Evolutionary conservation across 2,888 invertebrate species (phyloP).

Genomic region (Scaptomyza tumidula): DNA sequence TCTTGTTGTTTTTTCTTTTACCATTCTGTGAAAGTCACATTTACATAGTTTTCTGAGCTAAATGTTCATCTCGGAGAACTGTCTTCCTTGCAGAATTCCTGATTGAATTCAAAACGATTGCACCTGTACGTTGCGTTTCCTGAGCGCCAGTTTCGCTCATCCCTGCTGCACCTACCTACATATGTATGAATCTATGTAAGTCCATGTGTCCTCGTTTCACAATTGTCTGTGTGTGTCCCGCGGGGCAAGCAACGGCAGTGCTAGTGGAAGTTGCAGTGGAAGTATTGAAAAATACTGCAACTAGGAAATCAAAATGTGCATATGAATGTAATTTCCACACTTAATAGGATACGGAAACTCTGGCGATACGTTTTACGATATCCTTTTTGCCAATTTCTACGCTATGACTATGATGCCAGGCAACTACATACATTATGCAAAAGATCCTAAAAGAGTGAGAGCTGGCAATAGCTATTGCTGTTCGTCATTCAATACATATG

Average conservation of each 20-base stretch:
- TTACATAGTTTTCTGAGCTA: constrained; percentile 4
- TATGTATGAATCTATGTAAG: background rate
- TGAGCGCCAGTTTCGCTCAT: constrained; percentile 18
- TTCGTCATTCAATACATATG: constrained; percentile 63
- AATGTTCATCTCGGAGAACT: constrained; percentile 9
- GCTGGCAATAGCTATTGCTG: constrained; percentile 14
- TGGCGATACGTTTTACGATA: constrained; percentile 75
- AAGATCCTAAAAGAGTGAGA: constrained; percentile 1
- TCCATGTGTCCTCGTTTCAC: constrained; percentile 23
- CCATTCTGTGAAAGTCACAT: background rate
- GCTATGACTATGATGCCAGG: constrained; percentile 55
- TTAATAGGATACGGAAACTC: constrained; percentile 77
- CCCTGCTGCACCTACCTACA: constrained; percentile 4
- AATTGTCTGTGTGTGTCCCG: constrained; percentile 26
- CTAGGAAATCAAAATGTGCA: constrained; percentile 79
- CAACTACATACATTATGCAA: constrained; percentile 63
- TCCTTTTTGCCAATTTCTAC: constrained; percentile 54
- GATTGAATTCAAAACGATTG: constrained; percentile 43
- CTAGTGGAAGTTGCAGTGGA: constrained; percentile 19
- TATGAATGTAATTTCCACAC: constrained; percentile 79
- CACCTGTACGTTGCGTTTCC: constrained; percentile 36
- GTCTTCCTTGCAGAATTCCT: constrained; percentile 29
- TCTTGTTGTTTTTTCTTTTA: background rate
- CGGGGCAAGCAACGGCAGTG: constrained; percentile 21
- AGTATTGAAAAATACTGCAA: constrained; percentile 51